Conservation (phyloP, 2,888 invertebrate genomes). For the Drosophila picticornis region DNA sequence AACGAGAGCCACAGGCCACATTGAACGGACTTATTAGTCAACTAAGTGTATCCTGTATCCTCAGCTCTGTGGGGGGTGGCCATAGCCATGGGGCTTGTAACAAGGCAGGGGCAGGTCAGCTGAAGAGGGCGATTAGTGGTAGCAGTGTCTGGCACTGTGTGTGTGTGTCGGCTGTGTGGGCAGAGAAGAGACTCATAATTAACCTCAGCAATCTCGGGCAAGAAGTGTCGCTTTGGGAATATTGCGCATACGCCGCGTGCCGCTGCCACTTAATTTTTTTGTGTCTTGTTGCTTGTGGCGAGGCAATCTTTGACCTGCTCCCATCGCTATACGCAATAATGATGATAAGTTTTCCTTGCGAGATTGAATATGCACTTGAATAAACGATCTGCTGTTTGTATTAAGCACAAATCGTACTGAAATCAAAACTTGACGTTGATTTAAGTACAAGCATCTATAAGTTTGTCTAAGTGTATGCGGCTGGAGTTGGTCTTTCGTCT, state of each 20-base stretch:
- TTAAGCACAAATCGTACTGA: neutral
- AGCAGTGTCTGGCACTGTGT: conserved; percentile 27
- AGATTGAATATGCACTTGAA: neutral
- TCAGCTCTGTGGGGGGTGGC: neutral
- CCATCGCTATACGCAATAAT: conserved; percentile 42
- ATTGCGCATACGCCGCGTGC: conserved; percentile 59
- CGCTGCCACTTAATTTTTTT: conserved; percentile 25
- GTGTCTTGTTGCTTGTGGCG: conserved; percentile 1
- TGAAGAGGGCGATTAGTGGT: conserved; percentile 46
- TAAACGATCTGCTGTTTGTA: neutral
- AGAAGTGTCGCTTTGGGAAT: conserved; percentile 42
- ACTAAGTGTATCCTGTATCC: conserved; percentile 23
- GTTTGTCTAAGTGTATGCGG: neutral
- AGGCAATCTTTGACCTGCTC: conserved; percentile 20
- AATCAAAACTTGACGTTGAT: neutral
- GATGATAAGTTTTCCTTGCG: conserved; percentile 56
- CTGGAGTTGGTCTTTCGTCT: neutral
- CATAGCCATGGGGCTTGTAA: neutral
- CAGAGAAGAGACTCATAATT: conserved; percentile 41
- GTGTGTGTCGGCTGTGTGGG: neutral
- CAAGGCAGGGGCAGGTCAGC: conserved; percentile 25
- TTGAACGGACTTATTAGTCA: conserved; percentile 51
- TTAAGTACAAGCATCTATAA: neutral
- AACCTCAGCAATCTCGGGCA: conserved; percentile 51
- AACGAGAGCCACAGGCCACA: conserved; percentile 29